Percentiles rank a stretch among this genome's conserved stretches.
Evolutionary conservation across 2,113 vertebrate species (phyloP).

Genomic region (Octodon degus): DNA sequence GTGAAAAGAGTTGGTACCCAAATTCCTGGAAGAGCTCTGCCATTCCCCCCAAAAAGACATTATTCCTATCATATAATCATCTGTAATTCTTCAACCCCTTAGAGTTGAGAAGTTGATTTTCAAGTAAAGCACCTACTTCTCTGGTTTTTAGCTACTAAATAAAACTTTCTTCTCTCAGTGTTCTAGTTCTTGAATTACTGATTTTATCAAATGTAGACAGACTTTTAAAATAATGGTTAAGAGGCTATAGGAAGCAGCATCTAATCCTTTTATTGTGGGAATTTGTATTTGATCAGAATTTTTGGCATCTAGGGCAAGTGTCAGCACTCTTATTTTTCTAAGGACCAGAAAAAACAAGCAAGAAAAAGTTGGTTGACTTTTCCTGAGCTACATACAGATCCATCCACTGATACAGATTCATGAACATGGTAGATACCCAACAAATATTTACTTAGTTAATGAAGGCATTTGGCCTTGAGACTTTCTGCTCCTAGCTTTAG

Average conservation of each 20-base stretch:
- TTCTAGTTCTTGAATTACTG: not conserved
- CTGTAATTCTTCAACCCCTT: not conserved
- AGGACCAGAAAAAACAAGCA: not conserved
- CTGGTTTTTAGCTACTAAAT: not conserved
- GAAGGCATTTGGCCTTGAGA: not conserved
- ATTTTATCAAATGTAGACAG: not conserved
- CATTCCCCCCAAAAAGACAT: not conserved
- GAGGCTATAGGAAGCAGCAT: not conserved
- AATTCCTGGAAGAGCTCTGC: not conserved
- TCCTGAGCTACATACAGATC: not conserved
- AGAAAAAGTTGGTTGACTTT: not conserved
- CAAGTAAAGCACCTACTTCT: not conserved
- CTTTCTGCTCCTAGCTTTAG: not conserved
- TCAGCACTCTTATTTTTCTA: not conserved
- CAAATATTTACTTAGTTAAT: not conserved
- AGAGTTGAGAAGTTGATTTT: not conserved
- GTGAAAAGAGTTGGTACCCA: not conserved
- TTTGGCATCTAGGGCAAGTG: not conserved
- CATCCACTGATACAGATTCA: not conserved
- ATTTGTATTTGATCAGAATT: not conserved
- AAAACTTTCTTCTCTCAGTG: not conserved
- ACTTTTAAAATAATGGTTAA: constrained; percentile 5
- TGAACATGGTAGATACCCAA: not conserved
- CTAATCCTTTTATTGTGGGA: not conserved
- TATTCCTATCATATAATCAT: not conserved